A percentile compares a stretch with the other conserved stretches of the same genome.
Evolutionary conservation across 2,797 vertebrate species (phyloP).

Genomic region (Microcaecilia unicolor): DNA sequence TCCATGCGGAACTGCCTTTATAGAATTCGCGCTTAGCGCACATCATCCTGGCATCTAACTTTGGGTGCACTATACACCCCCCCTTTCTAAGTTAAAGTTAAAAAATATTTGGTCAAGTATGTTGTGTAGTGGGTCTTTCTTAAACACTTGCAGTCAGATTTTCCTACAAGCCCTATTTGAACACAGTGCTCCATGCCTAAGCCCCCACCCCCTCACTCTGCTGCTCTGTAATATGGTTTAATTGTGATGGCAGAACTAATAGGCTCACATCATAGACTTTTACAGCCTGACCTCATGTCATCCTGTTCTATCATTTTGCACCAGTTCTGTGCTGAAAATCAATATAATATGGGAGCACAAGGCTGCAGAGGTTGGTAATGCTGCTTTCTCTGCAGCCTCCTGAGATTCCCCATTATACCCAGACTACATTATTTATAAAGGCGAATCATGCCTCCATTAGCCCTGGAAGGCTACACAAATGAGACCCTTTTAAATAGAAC

Average conservation of each 20-base stretch:
- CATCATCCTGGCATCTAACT: too few species aligned
- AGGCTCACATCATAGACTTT: conserved; percentile 74
- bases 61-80: too few species aligned
- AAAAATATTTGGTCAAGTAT: too few species aligned
- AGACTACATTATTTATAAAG: conserved; percentile 99
- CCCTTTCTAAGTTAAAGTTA: too few species aligned
- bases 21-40: too few species aligned
- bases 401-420: conserved; percentile 87
- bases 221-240: conserved; percentile 54
- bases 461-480: conserved; percentile 67
- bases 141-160: conserved; percentile 17
- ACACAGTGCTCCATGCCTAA: conserved; percentile 32
- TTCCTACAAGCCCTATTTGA: conserved; percentile 30
- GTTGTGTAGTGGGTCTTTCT: too few species aligned
- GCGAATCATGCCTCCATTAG: conserved; percentile 92
- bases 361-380: conserved; percentile 96
- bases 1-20: too few species aligned
- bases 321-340: conserved; percentile 95
- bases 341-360: conserved; percentile 93
- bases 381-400: conserved; percentile 89
- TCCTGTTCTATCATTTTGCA: conserved; percentile 96
- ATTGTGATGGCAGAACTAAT: conserved; percentile 66
- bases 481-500: conserved; percentile 59
- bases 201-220: too few species aligned
- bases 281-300: conserved; percentile 70